Percentiles rank a stretch among this genome's conserved stretches.
phyloP scores from a whole-genome alignment of 1,140 invertebrate species.

The Trachymyrmex septentrionalis region DNA sequence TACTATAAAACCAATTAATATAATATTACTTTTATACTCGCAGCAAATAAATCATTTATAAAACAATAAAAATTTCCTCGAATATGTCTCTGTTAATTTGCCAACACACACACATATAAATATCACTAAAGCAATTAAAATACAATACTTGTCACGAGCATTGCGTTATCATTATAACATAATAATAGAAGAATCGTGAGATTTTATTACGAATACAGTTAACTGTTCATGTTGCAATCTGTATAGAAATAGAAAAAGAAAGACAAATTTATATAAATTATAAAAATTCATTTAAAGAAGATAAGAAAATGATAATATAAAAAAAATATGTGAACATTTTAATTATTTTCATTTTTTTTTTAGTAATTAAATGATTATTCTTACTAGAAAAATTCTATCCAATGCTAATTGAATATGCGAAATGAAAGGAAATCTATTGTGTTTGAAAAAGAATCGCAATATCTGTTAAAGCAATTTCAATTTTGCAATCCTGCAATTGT shows the following conservation, averaged over 20 bases:
- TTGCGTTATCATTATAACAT: not conserved
- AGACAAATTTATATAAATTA: conserved; percentile 7
- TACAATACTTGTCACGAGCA: not conserved
- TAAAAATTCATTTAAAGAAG: not conserved
- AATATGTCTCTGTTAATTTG: conserved; percentile 6
- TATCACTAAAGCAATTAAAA: conserved; percentile 4
- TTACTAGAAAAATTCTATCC: not conserved
- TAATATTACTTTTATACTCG: conserved; percentile 22
- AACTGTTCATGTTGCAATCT: not conserved
- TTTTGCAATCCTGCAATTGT: not conserved
- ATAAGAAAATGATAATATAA: not conserved
- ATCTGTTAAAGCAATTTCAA: not conserved
- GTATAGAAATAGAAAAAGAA: not conserved
- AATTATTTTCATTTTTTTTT: not conserved
- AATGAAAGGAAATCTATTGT: not conserved
- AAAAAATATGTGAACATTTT: not conserved
- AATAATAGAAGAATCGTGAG: not conserved
- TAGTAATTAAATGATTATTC: not conserved
- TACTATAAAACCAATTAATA: conserved; percentile 57
- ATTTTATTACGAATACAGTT: not conserved
- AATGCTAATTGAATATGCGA: not conserved
- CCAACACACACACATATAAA: not conserved
- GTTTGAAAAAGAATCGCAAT: not conserved
- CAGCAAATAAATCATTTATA: conserved; percentile 13
- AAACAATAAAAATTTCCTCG: not conserved